Conservation (phyloP, 1,140 invertebrate species). For the Anoplolepis gracilipes region DNA sequence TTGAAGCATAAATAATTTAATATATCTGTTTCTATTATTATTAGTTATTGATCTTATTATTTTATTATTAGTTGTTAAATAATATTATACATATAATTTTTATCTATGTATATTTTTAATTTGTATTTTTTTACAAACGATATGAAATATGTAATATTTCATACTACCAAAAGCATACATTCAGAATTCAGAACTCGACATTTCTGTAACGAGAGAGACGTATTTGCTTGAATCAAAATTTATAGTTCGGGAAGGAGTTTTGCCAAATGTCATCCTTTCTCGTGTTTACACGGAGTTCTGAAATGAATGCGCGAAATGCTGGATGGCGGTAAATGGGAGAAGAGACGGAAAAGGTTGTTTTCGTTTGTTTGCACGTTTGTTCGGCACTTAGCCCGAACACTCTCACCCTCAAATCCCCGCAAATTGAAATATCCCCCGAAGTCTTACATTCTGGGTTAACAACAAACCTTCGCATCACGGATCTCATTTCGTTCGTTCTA, state of each 20-base stretch:
- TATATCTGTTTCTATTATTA: neutral
- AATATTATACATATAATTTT: neutral
- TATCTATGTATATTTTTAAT: neutral
- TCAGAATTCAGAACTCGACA: constrained; percentile 25
- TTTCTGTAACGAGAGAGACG: constrained; percentile 31
- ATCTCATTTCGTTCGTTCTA: constrained; percentile 77
- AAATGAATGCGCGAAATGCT: constrained; percentile 68
- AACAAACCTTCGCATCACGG: constrained; percentile 77
- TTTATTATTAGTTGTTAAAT: neutral
- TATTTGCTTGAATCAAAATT: constrained; percentile 59
- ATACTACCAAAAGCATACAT: neutral
- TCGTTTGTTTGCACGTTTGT: constrained; percentile 78
- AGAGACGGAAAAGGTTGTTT: constrained; percentile 66
- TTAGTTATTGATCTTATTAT: neutral
- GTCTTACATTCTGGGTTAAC: constrained; percentile 78
- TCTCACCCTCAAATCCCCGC: constrained; percentile 75
- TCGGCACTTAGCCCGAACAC: constrained; percentile 75
- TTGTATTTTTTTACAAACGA: neutral
- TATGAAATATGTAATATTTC: neutral
- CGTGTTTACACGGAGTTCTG: constrained; percentile 49
- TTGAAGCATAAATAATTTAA: neutral
- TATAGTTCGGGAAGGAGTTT: constrained; percentile 41
- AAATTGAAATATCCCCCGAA: constrained; percentile 81
- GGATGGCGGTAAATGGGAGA: constrained; percentile 44
- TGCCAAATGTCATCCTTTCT: neutral